Base-by-base conservation (phyloP, 2,888 invertebrate species). In the Sarcophaga rosellei region DNA sequence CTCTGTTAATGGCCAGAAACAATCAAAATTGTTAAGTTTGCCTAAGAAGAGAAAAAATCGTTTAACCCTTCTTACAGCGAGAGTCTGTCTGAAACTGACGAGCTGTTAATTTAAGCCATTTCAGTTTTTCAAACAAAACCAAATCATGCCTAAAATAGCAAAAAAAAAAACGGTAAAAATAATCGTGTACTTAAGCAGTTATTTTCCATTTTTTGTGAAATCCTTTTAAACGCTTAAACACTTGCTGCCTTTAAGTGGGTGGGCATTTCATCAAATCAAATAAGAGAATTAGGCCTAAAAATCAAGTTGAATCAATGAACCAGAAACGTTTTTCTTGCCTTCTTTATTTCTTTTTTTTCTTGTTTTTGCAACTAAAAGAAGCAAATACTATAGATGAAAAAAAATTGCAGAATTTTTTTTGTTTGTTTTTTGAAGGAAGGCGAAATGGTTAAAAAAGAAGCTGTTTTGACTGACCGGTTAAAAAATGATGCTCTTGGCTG, bases 221-320 rank as follows among this genome's bases (percentile, higher is more conserved):
- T 15, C 47, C 47, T 47, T 47, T 47, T 47, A 47, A 47, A 47
- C 15, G 15, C 47, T 35, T 35, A 62, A 15, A 10, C 21, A 75
- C 25, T 12, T 65, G 15, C 15, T 76, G 6, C 35, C 17, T 61
- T 17, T 8, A 68, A 59, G 73, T 78, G 78, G 74, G 83, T 74
- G 78, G 74, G n/a, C 68, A 10, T 15, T 35, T 72, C 15, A 47
- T 11, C 47, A 47, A 47, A 47, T 74, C 3, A 75, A 78, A 75
- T 70, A 66, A 61, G 53, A 66, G 35, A 35, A 70, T 45, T 45
- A 61, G 17, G 59, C 74, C 69, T 62, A 77, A 76, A 65, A 81
- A 45, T 62, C 73, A 83, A 65, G 73, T 81, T 77, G 57, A 86
- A 61, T 77, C 86, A 83, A 69, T 83, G 83, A 86, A 83, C 73